Percentiles rank a stretch among this genome's conserved stretches.
phyloP scores from a whole-genome alignment of 2,797 vertebrate genomes.

The Scolopax rusticola region DNA sequence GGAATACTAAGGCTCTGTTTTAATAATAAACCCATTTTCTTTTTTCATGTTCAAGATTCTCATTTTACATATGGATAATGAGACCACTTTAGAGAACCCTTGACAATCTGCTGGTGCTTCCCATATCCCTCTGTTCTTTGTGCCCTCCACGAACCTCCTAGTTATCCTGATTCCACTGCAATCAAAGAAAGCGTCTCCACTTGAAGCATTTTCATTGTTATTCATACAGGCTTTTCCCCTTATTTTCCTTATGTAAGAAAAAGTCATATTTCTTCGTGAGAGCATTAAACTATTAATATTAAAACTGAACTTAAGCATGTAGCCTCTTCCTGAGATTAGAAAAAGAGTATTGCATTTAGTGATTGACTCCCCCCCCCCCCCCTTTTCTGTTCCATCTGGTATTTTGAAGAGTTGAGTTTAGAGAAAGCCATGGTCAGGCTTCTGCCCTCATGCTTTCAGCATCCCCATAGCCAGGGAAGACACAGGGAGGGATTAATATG shows the following conservation, averaged over 20 bases:
- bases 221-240: neutral
- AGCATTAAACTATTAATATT: neutral
- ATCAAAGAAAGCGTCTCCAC: neutral
- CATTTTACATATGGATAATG: neutral
- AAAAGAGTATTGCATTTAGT: neutral
- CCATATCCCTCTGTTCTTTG: neutral
- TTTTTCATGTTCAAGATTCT: neutral
- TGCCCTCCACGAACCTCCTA: neutral
- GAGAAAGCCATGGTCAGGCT: neutral
- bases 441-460: neutral
- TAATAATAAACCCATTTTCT: neutral
- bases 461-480: neutral
- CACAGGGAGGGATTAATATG: neutral
- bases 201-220: neutral
- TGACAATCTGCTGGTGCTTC: neutral
- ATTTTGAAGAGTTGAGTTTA: neutral
- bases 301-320: neutral
- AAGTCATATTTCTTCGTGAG: neutral
- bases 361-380: neutral
- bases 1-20: neutral
- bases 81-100: neutral
- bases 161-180: neutral
- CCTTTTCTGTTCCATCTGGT: neutral
- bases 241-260: neutral
- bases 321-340: neutral